Conservation (phyloP, 2,888 invertebrate genomes). For the Oscheius sp. region DNA sequence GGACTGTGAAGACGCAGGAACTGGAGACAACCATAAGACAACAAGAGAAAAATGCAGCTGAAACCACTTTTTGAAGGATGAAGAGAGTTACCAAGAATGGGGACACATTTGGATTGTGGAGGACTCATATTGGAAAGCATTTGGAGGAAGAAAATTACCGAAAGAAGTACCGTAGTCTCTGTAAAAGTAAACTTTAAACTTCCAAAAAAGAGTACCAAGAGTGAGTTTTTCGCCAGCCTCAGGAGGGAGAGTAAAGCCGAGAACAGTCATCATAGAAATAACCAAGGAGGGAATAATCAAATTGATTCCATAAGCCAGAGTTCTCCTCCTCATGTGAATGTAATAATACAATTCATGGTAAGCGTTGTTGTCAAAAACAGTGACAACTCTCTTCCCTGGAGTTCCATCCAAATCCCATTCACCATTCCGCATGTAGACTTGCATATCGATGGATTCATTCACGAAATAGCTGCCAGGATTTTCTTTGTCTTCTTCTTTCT, state of each 20-base stretch:
- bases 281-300: constrained; percentile 56
- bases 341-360: constrained; percentile 58
- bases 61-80: background rate
- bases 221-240: constrained; percentile 57
- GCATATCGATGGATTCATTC: constrained; percentile 56
- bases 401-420: constrained; percentile 58
- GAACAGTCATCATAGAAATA: constrained; percentile 56
- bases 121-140: constrained; percentile 57
- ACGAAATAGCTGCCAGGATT: constrained; percentile 48
- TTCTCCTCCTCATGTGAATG: constrained; percentile 52
- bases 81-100: constrained; percentile 41
- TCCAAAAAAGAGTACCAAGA: constrained; percentile 31
- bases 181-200: background rate
- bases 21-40: constrained; percentile 55
- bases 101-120: constrained; percentile 53
- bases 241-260: constrained; percentile 57
- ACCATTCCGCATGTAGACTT: constrained; percentile 55
- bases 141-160: constrained; percentile 58
- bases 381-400: constrained; percentile 52
- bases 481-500: constrained; percentile 32
- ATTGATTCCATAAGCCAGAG: constrained; percentile 57
- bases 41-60: constrained; percentile 58
- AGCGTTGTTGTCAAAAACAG: constrained; percentile 45
- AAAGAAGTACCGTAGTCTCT: constrained; percentile 57
- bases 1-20: constrained; percentile 56